Evolutionary conservation across 2,888 invertebrate genomes (phyloP).

Genomic region (Oligia strigilis): DNA sequence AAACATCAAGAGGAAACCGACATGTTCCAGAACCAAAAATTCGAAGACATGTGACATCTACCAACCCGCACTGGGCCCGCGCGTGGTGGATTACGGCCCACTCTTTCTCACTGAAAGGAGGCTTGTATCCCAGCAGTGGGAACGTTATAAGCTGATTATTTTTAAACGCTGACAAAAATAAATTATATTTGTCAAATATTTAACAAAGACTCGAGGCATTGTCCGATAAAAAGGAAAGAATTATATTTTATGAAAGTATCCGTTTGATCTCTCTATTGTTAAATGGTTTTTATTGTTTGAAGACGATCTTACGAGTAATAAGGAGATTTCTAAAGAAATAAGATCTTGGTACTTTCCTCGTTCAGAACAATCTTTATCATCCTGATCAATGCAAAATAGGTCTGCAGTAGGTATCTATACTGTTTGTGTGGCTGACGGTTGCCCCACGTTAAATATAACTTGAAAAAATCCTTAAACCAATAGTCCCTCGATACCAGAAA

Average conservation of each 20-base stretch:
- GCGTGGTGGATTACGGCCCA: no score
- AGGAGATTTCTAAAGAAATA: background rate
- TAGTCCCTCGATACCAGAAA: background rate
- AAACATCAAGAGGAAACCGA: no score
- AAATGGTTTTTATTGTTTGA: constrained; percentile 23
- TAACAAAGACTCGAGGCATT: constrained; percentile 23
- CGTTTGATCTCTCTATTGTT: constrained; percentile 14
- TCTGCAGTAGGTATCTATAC: no score
- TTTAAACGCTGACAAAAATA: background rate
- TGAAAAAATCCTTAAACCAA: background rate
- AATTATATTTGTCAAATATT: no score
- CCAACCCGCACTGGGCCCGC: no score
- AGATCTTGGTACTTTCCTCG: no score
- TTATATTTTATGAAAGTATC: constrained; percentile 27
- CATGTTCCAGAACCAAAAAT: no score
- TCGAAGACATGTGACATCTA: no score
- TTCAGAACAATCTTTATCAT: background rate
- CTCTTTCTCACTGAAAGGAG: no score
- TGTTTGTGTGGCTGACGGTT: no score
- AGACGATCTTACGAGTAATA: background rate
- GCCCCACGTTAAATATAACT: background rate
- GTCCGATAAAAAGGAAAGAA: constrained; percentile 26
- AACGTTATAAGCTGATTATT: no score
- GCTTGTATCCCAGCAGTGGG: no score
- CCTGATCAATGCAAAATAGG: background rate